phyloP scores from a whole-genome alignment of 2,113 vertebrate genomes.

The Oncorhynchus tshawytscha region DNA sequence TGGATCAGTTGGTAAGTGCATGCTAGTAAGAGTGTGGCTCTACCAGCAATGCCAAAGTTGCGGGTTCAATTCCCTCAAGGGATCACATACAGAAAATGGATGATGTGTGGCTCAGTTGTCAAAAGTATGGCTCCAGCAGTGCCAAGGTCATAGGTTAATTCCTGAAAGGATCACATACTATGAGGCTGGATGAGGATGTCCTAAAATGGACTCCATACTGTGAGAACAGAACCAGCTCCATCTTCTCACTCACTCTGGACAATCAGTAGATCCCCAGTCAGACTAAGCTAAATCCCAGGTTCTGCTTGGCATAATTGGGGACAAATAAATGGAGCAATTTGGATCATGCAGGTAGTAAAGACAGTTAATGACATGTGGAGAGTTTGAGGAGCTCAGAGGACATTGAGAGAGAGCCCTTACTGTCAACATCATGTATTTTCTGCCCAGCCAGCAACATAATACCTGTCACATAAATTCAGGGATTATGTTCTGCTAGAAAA shows the following conservation, averaged over 20 bases:
- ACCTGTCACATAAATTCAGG: slow-evolving; percentile 41
- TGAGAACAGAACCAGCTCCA: slow-evolving; percentile 18
- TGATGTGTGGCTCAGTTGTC: too few relatives aligned
- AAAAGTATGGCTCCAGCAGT: too few relatives aligned
- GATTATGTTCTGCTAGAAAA: slow-evolving; percentile 21
- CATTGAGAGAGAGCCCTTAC: slow-evolving; percentile 27
- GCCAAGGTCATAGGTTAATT: too few relatives aligned
- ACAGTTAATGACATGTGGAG: slow-evolving; percentile 37
- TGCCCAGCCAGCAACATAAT: slow-evolving; percentile 31
- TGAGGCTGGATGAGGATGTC: too few relatives aligned
- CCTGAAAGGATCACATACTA: too few relatives aligned
- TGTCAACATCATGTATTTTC: slow-evolving; percentile 54
- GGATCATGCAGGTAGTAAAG: slow-evolving; percentile 28
- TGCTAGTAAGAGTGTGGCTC: too few relatives aligned
- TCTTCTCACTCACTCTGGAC: slow-evolving; percentile 14
- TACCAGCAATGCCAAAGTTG: too few relatives aligned
- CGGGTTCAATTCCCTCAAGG: too few relatives aligned
- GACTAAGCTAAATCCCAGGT: slow-evolving; percentile 15
- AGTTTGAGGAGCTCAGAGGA: slow-evolving; percentile 25
- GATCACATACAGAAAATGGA: too few relatives aligned
- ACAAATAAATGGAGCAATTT: slow-evolving; percentile 49
- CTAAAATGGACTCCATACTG: neutral
- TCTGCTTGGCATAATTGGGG: slow-evolving; percentile 33
- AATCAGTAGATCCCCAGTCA: neutral
- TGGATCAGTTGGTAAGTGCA: too few relatives aligned